Evolutionary conservation across 2,113 vertebrate species (phyloP).

Genomic region (Vireo altiloquus): DNA sequence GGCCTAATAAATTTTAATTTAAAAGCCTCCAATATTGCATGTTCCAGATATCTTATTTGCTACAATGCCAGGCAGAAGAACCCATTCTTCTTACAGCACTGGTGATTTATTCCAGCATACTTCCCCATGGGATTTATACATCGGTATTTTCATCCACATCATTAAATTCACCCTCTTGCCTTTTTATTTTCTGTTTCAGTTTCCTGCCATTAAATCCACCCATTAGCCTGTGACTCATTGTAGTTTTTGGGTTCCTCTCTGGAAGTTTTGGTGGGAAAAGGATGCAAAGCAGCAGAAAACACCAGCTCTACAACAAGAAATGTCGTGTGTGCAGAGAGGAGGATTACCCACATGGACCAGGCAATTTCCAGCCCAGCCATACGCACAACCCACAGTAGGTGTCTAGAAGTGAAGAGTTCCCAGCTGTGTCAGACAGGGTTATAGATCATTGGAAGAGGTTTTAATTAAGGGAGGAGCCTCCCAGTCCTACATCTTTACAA

Average conservation of each 20-base stretch:
- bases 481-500: background rate
- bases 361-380: background rate
- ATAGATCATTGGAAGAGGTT: background rate
- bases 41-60: slow-evolving; percentile 17
- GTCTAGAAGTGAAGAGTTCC: background rate
- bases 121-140: background rate
- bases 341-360: background rate
- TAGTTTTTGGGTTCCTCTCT: background rate
- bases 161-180: background rate
- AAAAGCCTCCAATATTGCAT: background rate
- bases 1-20: slow-evolving; percentile 42
- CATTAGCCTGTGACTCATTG: background rate
- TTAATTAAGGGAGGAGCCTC: background rate
- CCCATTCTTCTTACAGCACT: background rate
- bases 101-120: background rate
- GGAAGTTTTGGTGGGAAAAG: background rate
- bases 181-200: background rate
- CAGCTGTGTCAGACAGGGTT: background rate
- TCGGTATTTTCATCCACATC: background rate
- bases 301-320: background rate
- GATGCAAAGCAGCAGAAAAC: background rate
- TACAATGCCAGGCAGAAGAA: background rate
- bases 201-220: background rate
- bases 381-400: background rate
- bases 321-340: background rate